Conservation (phyloP, 2,888 invertebrate species). For the Netelia melanura region DNA sequence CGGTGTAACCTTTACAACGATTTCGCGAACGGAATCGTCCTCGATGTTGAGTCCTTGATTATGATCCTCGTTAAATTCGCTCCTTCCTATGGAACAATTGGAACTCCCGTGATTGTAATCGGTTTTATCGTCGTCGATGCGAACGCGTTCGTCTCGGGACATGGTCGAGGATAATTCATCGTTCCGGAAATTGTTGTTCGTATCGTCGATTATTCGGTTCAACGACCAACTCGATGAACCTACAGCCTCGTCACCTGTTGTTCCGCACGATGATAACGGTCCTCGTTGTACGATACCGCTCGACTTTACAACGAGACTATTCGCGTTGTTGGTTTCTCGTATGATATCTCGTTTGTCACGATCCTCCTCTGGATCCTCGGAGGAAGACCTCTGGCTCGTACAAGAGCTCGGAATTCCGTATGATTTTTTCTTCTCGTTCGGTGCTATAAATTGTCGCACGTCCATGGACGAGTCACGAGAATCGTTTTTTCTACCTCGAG, state of each 20-base stretch:
- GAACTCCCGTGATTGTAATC: constrained; percentile 25
- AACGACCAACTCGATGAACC: constrained; percentile 61
- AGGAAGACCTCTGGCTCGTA: constrained; percentile 33
- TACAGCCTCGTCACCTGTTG: constrained; percentile 27
- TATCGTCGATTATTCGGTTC: constrained; percentile 56
- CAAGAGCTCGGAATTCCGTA: constrained; percentile 33
- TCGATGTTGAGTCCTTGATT: background rate
- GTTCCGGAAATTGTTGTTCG: constrained; percentile 40
- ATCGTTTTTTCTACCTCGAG: background rate
- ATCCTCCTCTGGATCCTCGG: constrained; percentile 21
- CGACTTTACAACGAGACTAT: background rate
- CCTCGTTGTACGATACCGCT: constrained; percentile 36
- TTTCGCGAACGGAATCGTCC: constrained; percentile 77
- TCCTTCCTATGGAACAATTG: constrained; percentile 21
- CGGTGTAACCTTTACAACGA: constrained; percentile 87
- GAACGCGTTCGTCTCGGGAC: constrained; percentile 33
- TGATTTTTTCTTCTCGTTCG: constrained; percentile 14
- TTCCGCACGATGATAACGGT: constrained; percentile 53
- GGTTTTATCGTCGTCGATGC: constrained; percentile 14
- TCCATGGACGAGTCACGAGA: constrained; percentile 32
- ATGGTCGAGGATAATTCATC: constrained; percentile 52
- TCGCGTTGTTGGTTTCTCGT: background rate
- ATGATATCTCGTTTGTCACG: constrained; percentile 18
- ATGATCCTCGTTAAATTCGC: constrained; percentile 30
- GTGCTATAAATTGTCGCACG: constrained; percentile 19